Base-by-base conservation (phyloP, 2,113 vertebrate genomes). In the Ginglymostoma cirratum region DNA sequence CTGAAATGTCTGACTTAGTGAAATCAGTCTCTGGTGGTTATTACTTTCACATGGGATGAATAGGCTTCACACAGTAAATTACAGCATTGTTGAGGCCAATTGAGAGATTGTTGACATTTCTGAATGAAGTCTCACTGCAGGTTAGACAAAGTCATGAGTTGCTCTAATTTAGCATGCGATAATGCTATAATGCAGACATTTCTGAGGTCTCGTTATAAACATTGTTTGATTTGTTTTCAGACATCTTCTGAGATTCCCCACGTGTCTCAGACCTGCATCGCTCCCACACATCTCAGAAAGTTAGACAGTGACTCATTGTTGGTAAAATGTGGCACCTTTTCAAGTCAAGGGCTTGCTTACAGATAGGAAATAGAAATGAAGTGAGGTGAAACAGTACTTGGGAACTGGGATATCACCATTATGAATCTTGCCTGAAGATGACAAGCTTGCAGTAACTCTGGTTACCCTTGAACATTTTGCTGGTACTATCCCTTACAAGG, bases 281-380 rank as follows among this genome's bases (percentile, higher is more conserved):
- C 67, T 67, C 94, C 94, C 94, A 95, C 89, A 65, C 94, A 95
- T 72, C 69, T 95, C 69, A 30, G 69, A 95, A 95, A 95, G 94
- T 72, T 76, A 95, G 94, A 95, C 94, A 76, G 94, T 95, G 94
- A 95, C 94, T 95, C 94, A 95, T 45, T 45, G 67, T 72, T 94
- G 94, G 94, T 69, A 65, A 93, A 93, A 38, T 93, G 61, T 65
- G 61, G 89, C 61, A 72, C 69, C 94, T 72, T 48, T 95, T 95
- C 94, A 69, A 95, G 67, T 76, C 94, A 95, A 93, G 17, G 24
- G 94, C 72, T 95, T 95, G 42, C 94, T 95, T 72, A 70, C 67
- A 72, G 87, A 61, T 90, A 61, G 87, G 87, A 61, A 72, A 70
- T 95, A 69, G 10, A 95, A 76, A 52, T 72, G 69, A 70, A 95